Evolutionary conservation across 2,113 vertebrate species (phyloP).

Genomic region (Rostratula benghalensis): DNA sequence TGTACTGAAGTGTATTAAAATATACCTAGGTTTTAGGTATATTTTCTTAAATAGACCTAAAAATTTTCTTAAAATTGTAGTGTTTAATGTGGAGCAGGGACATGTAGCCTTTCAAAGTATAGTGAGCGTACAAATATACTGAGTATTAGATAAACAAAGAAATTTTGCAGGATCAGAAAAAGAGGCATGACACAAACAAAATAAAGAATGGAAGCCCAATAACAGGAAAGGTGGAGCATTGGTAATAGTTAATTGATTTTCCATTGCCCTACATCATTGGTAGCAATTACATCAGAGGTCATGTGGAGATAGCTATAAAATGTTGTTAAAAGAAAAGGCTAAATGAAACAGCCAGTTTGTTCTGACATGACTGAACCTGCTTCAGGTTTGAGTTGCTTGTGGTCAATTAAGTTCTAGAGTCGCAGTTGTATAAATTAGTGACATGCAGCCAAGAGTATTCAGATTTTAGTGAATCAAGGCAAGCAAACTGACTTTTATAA

Average conservation of each 20-base stretch:
- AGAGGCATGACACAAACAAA: not conserved
- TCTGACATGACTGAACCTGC: not conserved
- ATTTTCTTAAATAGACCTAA: too few species aligned
- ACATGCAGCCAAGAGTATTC: not conserved
- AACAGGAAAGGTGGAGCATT: not conserved
- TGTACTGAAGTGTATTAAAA: not conserved
- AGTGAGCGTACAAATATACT: not conserved
- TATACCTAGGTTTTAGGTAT: not conserved
- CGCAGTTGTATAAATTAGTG: not conserved
- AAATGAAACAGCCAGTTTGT: not conserved
- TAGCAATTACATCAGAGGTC: not conserved
- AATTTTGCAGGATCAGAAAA: not conserved
- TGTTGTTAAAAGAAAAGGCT: not conserved
- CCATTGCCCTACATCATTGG: not conserved
- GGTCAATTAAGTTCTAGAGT: not conserved
- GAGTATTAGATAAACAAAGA: not conserved
- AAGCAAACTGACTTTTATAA: not conserved
- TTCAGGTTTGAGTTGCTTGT: rapidly evolving
- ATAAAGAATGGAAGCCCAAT: not conserved
- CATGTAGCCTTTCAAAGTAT: not conserved
- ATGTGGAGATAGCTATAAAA: not conserved
- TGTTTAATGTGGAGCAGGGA: not conserved
- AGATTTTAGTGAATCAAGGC: not conserved
- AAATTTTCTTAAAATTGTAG: not conserved
- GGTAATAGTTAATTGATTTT: conserved; percentile 2